Evolutionary conservation across 2,113 vertebrate genomes (phyloP).

Genomic region (Ctenomys sociabilis): DNA sequence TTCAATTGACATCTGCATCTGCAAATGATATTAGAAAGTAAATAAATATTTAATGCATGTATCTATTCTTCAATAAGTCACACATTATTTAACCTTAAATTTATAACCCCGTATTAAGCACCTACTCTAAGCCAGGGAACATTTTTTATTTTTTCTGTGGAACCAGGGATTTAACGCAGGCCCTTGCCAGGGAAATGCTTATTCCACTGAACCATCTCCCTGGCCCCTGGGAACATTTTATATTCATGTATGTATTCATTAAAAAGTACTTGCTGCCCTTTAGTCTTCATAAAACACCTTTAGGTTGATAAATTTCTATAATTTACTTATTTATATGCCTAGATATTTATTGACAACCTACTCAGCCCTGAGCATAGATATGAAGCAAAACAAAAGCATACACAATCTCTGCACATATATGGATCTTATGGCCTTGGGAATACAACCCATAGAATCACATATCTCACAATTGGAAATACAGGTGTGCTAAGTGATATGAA

Average conservation of each 20-base stretch:
- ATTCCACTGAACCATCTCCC: too few relatives aligned
- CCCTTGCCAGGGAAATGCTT: too few relatives aligned
- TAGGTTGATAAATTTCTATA: slow-evolving; percentile 1
- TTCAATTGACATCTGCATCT: slow-evolving; percentile 49
- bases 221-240: neutral
- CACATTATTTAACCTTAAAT: neutral
- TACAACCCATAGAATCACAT: neutral
- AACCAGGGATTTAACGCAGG: too few relatives aligned
- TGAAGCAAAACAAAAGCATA: neutral
- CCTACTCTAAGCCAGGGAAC: neutral
- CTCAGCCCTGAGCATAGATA: neutral
- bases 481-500: neutral
- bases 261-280: neutral
- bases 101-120: neutral
- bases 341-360: neutral
- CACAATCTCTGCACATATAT: neutral
- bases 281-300: slow-evolving; percentile 21
- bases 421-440: neutral
- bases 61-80: slow-evolving; percentile 15
- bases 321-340: neutral
- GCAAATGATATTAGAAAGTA: neutral
- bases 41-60: neutral
- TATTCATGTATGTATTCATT: neutral
- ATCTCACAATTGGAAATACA: neutral
- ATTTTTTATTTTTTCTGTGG: too few relatives aligned